Evolutionary conservation across 2,797 vertebrate genomes (phyloP), one percentile per base, ranked within the genome.

Genomic region (Onychomys arenicola): DNA sequence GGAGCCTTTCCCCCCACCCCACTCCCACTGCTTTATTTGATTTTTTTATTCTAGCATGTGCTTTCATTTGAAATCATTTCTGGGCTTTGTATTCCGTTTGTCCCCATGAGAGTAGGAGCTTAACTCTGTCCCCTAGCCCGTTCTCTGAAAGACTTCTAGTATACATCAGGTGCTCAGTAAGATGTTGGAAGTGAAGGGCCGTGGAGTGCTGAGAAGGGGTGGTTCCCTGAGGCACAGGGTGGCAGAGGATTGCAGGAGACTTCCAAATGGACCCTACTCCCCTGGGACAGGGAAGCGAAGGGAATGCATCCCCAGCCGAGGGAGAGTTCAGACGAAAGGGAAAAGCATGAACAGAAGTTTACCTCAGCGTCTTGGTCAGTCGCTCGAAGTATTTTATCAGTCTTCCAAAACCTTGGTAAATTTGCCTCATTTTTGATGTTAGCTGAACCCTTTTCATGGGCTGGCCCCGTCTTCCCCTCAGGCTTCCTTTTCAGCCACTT

Each of bases 221-320:
- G 49, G 21, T 12, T 61, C 61, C 27, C 14, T 14, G 27, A 59
- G 88, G 21, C 6, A 17, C 46, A n/a, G 27, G 71, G 52, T 5
- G 2, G 59, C 16, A n/a, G 23, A 34, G 49, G 4, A 32, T 14
- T 29, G 23, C 67, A 34, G 63, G 73, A 27, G 4, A 27, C 14
- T 2, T 57, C 5, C 1, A 3, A 37, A 61, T 0, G 0, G 2
- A 52, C 29, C 43, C 29, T 9, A 23, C 11, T 21, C n/a, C 27
- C 8, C 3, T 0, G 0, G 11, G 75, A 13, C 46, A 55, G 52
- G 59, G 73, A 89, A 52, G 10, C 7, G 43, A 46, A 85, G 78
- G 21, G 37, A 43, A 76, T 4, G 2, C 6, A 19, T 29, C 32
- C 40, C 34, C 19, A 40, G 76, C 49, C 52, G 40, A 65, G 57